A percentile compares a stretch with the other conserved stretches of the same genome.
These are phyloP conservation scores for Speoplatyrhinus poulsoni DNA, from an alignment of 2,113 vertebrate genomes.

Conservation along the genomic window DNA sequence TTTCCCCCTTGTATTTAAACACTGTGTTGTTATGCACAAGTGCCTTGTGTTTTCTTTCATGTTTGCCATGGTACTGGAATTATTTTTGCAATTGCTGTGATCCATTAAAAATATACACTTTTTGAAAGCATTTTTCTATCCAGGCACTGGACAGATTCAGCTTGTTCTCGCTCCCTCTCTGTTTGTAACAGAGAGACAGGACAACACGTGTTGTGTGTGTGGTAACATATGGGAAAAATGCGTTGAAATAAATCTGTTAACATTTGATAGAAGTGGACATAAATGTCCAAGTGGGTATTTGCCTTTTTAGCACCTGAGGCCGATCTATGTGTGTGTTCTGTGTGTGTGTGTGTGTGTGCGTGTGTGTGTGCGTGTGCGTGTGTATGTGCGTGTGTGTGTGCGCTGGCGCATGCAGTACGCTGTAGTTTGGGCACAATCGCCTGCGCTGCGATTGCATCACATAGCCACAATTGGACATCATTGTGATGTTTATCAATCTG, in stretches of 20 bases:
- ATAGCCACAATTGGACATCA: conserved; percentile 61
- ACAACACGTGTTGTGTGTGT: not conserved
- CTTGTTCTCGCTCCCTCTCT: not conserved
- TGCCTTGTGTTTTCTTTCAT: too few species aligned
- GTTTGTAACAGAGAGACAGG: not conserved
- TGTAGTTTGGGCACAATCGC: conserved; percentile 37
- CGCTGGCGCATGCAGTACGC: not conserved
- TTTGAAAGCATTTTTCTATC: not conserved
- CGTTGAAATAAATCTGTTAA: conserved; percentile 9
- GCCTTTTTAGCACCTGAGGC: conserved; percentile 60
- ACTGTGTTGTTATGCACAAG: too few species aligned
- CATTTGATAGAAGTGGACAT: conserved; percentile 30
- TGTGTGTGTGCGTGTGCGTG: too few species aligned
- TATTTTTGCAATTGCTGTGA: too few species aligned
- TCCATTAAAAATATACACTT: too few species aligned
- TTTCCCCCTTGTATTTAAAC: too few species aligned
- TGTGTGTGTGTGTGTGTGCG: conserved; percentile 6
- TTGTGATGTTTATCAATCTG: conserved; percentile 68
- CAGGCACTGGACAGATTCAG: not conserved
- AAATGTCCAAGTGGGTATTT: conserved; percentile 53
- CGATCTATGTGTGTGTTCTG: conserved; percentile 8
- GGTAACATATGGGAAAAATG: conserved; percentile 5
- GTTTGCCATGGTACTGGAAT: too few species aligned
- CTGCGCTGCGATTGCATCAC: conserved; percentile 62
- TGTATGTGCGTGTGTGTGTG: conserved; percentile 17